phyloP scores from a whole-genome alignment of 2,113 vertebrate genomes.

The Centrocercus urophasianus region DNA sequence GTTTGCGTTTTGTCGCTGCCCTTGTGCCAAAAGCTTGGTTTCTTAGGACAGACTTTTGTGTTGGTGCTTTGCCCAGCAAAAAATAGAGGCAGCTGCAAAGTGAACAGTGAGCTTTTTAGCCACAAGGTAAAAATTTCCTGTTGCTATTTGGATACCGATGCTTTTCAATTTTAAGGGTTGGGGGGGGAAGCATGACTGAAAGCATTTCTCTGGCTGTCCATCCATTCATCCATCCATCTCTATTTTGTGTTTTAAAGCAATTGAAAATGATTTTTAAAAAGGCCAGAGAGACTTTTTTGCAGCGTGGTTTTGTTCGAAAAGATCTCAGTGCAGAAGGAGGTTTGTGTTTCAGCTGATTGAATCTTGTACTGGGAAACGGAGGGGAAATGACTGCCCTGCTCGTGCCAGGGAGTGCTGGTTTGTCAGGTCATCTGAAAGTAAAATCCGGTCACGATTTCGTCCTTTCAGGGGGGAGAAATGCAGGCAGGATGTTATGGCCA shows the following conservation, averaged over 20 bases:
- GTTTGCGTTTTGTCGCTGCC: conserved; percentile 48
- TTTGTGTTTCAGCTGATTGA: conserved; percentile 56
- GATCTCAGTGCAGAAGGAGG: not conserved
- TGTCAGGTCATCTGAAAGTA: conserved; percentile 20
- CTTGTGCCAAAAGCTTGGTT: conserved; percentile 70
- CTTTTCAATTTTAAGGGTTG: conserved; percentile 46
- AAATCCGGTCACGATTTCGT: conserved; percentile 25
- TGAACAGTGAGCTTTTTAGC: conserved; percentile 68
- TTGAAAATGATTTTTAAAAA: conserved; percentile 8
- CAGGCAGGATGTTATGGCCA: not conserved
- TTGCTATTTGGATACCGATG: conserved; percentile 65
- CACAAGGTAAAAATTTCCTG: conserved; percentile 69
- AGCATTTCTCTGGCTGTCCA: conserved; percentile 53
- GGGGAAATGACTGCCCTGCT: conserved; percentile 25
- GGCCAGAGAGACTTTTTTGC: conserved; percentile 35
- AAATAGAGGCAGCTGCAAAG: conserved; percentile 70
- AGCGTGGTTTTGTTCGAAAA: conserved; percentile 39
- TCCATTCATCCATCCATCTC: conserved; percentile 46
- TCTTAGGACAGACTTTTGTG: conserved; percentile 63
- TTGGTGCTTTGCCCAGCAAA: conserved; percentile 61
- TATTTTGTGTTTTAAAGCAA: conserved; percentile 39
- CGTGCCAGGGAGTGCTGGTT: conserved; percentile 19
- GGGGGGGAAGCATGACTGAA: conserved; percentile 48
- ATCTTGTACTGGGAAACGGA: conserved; percentile 25
- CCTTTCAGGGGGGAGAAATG: not conserved